A percentile compares a stretch with the other conserved stretches of the same genome.
Conservation (phyloP, 1,140 invertebrate genomes). For the Ridgeia piscesae region DNA sequence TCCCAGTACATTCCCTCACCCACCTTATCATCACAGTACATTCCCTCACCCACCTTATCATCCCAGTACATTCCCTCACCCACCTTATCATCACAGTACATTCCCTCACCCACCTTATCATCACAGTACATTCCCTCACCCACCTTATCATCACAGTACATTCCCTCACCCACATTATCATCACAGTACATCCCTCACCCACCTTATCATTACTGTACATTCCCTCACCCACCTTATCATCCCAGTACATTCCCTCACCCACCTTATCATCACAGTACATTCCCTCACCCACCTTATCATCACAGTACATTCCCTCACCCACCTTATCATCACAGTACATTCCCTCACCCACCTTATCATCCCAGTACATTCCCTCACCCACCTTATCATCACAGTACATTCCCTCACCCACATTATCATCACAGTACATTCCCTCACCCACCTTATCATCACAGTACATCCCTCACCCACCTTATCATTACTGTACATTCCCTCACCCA, state of each 20-base stretch:
- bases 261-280: too few species aligned
- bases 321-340: too few species aligned
- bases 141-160: slow-evolving; percentile 74
- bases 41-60: slow-evolving; percentile 62
- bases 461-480: neutral
- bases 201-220: too few species aligned
- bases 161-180: slow-evolving; percentile 64
- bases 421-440: neutral
- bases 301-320: too few species aligned
- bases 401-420: too few species aligned
- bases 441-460: neutral
- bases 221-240: too few species aligned
- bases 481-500: neutral
- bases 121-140: neutral
- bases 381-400: neutral
- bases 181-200: too few species aligned
- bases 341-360: too few species aligned
- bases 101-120: neutral
- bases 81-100: neutral
- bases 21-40: neutral
- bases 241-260: too few species aligned
- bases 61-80: slow-evolving; percentile 73
- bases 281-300: too few species aligned
- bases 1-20: neutral
- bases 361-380: neutral